phyloP scores from a whole-genome alignment of 1,140 invertebrate species.

The Agrypnia vestita region DNA sequence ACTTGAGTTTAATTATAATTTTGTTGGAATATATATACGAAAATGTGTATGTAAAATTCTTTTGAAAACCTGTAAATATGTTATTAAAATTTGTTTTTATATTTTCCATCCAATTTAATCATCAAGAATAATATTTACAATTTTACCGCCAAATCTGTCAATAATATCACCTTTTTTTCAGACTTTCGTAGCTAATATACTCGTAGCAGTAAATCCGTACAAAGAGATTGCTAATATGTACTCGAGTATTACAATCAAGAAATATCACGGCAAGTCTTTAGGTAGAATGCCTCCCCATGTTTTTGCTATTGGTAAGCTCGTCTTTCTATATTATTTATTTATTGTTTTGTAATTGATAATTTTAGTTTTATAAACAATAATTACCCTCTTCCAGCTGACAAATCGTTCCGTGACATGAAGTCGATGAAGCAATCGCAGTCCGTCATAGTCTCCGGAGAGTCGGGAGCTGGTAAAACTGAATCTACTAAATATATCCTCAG shows the following conservation, averaged over 20 bases:
- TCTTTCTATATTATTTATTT: slow-evolving; percentile 2
- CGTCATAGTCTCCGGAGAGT: slow-evolving; percentile 97
- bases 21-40: no score
- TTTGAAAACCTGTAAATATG: neutral
- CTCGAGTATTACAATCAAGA: slow-evolving; percentile 87
- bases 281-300: slow-evolving; percentile 96
- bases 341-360: neutral
- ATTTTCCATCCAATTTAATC: no score
- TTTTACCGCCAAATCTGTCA: no score
- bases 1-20: no score
- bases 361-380: neutral
- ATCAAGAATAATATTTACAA: no score
- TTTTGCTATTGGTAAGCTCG: slow-evolving; percentile 89
- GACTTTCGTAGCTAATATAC: slow-evolving; percentile 98
- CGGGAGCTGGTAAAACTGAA: slow-evolving; percentile 97
- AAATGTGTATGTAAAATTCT: neutral
- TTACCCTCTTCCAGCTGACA: slow-evolving; percentile 81
- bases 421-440: slow-evolving; percentile 95
- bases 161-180: slow-evolving; percentile 71
- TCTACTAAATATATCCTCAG: slow-evolving; percentile 97
- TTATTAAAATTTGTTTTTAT: slow-evolving; percentile 18
- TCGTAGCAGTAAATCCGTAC: slow-evolving; percentile 98
- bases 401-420: slow-evolving; percentile 96
- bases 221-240: slow-evolving; percentile 94
- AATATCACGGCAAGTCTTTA: slow-evolving; percentile 94